Conservation (phyloP, 2,888 invertebrate species). For the Ennomos quercinarius region DNA sequence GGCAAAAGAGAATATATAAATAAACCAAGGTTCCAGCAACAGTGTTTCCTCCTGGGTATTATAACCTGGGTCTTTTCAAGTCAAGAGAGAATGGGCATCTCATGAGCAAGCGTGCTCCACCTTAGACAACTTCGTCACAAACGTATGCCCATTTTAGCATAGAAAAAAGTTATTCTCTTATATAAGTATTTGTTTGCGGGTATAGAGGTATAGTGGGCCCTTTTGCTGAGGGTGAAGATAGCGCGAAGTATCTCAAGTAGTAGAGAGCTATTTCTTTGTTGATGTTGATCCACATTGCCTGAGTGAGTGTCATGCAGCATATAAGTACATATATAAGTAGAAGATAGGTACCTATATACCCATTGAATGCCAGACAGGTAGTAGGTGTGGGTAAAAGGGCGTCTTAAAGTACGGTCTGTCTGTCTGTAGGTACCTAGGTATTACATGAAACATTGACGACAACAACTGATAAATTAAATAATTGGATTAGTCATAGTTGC, state of each 20-base stretch:
- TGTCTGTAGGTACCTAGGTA: too few species aligned
- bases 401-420: background rate
- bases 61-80: too few species aligned
- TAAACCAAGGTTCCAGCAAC: too few species aligned
- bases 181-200: conserved; percentile 11
- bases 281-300: conserved; percentile 53
- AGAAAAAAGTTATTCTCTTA: conserved; percentile 8
- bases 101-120: too few species aligned
- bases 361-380: conserved; percentile 52
- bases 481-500: background rate
- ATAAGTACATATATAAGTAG: too few species aligned
- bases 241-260: conserved; percentile 14
- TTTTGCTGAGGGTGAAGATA: conserved; percentile 14
- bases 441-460: background rate
- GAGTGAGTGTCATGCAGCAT: conserved; percentile 50
- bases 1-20: too few species aligned
- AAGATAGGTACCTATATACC: too few species aligned
- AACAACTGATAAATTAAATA: background rate
- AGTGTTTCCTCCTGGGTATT: too few species aligned
- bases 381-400: conserved; percentile 1
- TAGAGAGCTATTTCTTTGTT: conserved; percentile 55
- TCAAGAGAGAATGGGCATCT: too few species aligned
- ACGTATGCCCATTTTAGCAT: background rate
- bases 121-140: too few species aligned
- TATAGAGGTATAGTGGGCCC: conserved; percentile 11